Evolutionary conservation across 2,113 vertebrate genomes (phyloP).

Genomic region (Polyodon spathula): DNA sequence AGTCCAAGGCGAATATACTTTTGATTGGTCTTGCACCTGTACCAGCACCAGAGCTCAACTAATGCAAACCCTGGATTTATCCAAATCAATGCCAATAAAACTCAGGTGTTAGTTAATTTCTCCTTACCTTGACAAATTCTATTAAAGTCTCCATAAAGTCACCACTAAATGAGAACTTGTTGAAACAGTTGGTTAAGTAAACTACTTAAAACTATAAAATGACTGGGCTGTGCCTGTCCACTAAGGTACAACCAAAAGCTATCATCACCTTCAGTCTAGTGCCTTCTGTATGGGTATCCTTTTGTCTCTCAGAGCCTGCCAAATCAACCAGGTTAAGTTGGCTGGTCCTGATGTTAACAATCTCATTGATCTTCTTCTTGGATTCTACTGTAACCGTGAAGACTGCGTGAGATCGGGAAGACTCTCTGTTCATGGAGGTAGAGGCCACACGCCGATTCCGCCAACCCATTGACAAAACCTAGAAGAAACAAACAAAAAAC

Average conservation of each 20-base stretch:
- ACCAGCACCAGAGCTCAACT: too few species aligned
- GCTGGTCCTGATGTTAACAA: constrained; percentile 84
- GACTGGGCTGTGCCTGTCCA: neutral
- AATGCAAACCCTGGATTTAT: too few species aligned
- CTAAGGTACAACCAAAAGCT: neutral
- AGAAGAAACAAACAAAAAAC: constrained; percentile 2
- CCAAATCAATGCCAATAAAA: too few species aligned
- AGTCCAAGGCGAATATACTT: too few species aligned
- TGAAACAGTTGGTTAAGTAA: too few species aligned
- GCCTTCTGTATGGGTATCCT: constrained; percentile 81
- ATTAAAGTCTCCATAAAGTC: too few species aligned
- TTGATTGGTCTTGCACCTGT: too few species aligned
- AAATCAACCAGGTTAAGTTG: constrained; percentile 89
- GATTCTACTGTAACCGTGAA: constrained; percentile 89
- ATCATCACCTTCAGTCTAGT: constrained; percentile 75
- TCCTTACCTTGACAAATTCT: too few species aligned
- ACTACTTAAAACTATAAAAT: neutral
- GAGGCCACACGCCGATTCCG: constrained; percentile 87
- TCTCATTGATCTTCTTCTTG: constrained; percentile 72
- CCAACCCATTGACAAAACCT: constrained; percentile 90
- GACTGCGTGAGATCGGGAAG: constrained; percentile 88
- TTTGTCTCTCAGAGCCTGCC: constrained; percentile 90
- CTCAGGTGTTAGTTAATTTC: too few species aligned
- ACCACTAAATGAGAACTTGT: too few species aligned
- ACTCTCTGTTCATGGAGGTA: constrained; percentile 94